Percentiles rank a stretch among this genome's conserved stretches.
Evolutionary conservation across 1,140 invertebrate genomes (phyloP).

Genomic region (Neomicropteryx cornuta): DNA sequence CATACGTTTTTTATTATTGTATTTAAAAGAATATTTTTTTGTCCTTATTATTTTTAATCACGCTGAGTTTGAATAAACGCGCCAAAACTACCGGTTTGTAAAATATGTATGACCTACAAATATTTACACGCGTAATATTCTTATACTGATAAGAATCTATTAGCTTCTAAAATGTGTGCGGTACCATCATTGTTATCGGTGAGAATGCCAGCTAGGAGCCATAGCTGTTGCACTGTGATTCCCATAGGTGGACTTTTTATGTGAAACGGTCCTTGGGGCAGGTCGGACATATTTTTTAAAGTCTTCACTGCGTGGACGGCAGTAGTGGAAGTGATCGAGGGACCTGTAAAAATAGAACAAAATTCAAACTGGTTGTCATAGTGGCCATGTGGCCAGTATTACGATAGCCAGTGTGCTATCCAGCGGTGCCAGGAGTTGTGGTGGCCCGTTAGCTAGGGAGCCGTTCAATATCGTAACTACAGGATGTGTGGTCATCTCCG

Average conservation of each 20-base stretch:
- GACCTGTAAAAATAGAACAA: slow-evolving; percentile 61
- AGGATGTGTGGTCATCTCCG: too few relatives aligned
- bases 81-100: too few relatives aligned
- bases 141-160: not conserved
- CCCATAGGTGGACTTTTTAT: slow-evolving; percentile 75
- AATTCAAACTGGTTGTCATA: too few relatives aligned
- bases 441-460: too few relatives aligned
- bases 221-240: slow-evolving; percentile 86
- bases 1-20: slow-evolving; percentile 6
- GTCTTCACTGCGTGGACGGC: slow-evolving; percentile 47
- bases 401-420: too few relatives aligned
- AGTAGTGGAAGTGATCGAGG: slow-evolving; percentile 74
- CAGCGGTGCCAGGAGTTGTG: too few relatives aligned
- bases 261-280: slow-evolving; percentile 75
- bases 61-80: too few relatives aligned
- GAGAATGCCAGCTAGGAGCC: slow-evolving; percentile 78
- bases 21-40: slow-evolving; percentile 15
- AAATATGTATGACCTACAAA: too few relatives aligned
- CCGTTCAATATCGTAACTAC: too few relatives aligned
- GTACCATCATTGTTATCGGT: slow-evolving; percentile 79
- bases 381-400: too few relatives aligned
- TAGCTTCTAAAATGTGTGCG: not conserved
- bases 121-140: not conserved
- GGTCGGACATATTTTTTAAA: slow-evolving; percentile 46
- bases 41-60: too few relatives aligned